Base-by-base conservation (phyloP, 2,113 vertebrate genomes). In the Riparia riparia region DNA sequence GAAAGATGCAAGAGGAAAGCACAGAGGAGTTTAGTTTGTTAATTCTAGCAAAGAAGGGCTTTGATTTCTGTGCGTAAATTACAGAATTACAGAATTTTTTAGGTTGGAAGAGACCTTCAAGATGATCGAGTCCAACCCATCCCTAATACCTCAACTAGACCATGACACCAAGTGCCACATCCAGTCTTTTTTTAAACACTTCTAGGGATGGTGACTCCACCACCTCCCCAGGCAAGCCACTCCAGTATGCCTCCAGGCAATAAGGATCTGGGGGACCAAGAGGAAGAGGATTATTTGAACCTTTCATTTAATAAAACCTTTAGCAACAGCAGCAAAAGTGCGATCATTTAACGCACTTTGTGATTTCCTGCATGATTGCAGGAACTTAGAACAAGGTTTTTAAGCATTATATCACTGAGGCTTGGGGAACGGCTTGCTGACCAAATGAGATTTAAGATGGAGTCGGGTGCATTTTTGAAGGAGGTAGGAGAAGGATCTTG, bases 401-500 rank as follows among this genome's bases (percentile, higher is more conserved):
- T 56, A n/a, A 68, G 17, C 16, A 7, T 50, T 61, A 1, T 64
- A 6, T 68, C 49, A 28, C 34, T 41, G 32, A 51, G 17, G 20
- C 14, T 41, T 71, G 49, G 72, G 39, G 39, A 83, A 57, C 17
- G 54, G 31, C n/a, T 16, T 92, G 50, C 34, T 37, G 15, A 57
- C 20, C 29, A 44, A 42, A 6, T 50, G 28, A 34, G 16, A 58
- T 88, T 57, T 34, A 21, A 57, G 41, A 16, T 17, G 17, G 56
- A 74, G 32, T 10, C 68, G 26, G 49, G 28, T 44, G 16, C 2
- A 2, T 22, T 81, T 84, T 45, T 37, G 24, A 64, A 21, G 0
- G 0, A 39, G 34, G 32, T 41, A 39, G 57, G n/a, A 79, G 44
- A 71, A 69, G n/a, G 28, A 51, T 63, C 42, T 71, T 0, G 0